These are phyloP conservation scores for Ceyx margarethae DNA, from an alignment of 2,113 vertebrate genomes.

Conservation along the genomic window DNA sequence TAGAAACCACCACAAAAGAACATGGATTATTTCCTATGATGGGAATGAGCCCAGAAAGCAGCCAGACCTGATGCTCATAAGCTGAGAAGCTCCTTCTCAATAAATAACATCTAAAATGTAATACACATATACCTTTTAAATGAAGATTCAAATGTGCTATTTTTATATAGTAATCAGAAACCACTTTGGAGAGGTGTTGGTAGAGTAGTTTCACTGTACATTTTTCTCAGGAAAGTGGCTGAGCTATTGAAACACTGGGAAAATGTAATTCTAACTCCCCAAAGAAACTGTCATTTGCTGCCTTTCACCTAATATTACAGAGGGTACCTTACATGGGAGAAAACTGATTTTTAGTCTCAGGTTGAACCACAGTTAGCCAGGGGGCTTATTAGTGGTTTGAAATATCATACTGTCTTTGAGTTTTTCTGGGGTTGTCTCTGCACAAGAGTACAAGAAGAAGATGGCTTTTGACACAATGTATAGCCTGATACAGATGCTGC, in stretches of 20 bases:
- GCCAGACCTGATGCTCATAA: background rate
- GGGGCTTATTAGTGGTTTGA: background rate
- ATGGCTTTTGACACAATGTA: background rate
- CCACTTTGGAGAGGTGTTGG: background rate
- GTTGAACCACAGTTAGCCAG: background rate
- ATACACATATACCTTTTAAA: background rate
- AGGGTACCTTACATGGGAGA: background rate
- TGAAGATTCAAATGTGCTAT: background rate
- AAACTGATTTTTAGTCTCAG: background rate
- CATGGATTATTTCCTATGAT: background rate
- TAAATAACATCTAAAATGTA: background rate
- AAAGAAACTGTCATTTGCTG: background rate
- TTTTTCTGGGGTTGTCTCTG: background rate
- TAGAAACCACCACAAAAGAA: background rate
- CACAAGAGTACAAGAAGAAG: background rate
- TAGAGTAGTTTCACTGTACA: background rate
- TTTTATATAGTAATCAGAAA: background rate
- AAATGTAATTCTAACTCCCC: background rate
- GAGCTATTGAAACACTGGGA: background rate
- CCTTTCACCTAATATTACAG: background rate
- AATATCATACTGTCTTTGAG: background rate
- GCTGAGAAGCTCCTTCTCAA: background rate
- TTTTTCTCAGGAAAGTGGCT: background rate
- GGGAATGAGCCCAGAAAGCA: background rate
- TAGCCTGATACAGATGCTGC: background rate